A percentile compares a stretch with the other conserved stretches of the same genome.
Evolutionary conservation across 2,113 vertebrate species (phyloP).

Genomic region (Misgurnus anguillicaudatus): DNA sequence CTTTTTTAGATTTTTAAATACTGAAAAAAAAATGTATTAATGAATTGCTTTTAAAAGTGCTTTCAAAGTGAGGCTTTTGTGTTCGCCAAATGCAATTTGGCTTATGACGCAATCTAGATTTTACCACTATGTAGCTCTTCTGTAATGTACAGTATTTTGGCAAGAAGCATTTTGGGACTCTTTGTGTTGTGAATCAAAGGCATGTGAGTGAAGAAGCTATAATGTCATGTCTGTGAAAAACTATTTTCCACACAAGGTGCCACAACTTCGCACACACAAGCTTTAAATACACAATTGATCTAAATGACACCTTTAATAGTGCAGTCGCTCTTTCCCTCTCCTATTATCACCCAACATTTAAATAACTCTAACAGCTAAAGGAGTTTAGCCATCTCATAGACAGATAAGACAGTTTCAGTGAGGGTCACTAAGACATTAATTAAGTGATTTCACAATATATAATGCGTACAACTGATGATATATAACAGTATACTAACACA

Average conservation of each 20-base stretch:
- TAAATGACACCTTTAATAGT: slow-evolving; percentile 27
- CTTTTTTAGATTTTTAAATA: no score
- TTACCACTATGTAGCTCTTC: background rate
- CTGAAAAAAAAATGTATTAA: no score
- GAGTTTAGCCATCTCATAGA: background rate
- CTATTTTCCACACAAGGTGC: background rate
- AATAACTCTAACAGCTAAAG: slow-evolving; percentile 8
- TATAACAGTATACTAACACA: no score
- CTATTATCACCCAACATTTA: background rate
- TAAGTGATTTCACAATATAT: background rate
- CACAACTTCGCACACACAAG: slow-evolving; percentile 6
- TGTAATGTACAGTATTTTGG: background rate
- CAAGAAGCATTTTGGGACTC: background rate
- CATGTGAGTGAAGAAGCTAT: background rate
- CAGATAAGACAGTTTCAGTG: background rate
- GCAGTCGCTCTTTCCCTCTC: slow-evolving; percentile 2
- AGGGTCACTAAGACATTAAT: background rate
- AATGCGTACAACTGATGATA: background rate
- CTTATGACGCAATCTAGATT: background rate
- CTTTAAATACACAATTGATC: slow-evolving; percentile 1
- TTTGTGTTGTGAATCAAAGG: background rate
- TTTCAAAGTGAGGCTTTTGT: background rate
- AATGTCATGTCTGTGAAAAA: background rate
- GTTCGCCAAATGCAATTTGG: background rate
- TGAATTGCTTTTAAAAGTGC: no score